Evolutionary conservation across 1,140 invertebrate genomes (phyloP).

Genomic region (Oncopodura yosiiana): DNA sequence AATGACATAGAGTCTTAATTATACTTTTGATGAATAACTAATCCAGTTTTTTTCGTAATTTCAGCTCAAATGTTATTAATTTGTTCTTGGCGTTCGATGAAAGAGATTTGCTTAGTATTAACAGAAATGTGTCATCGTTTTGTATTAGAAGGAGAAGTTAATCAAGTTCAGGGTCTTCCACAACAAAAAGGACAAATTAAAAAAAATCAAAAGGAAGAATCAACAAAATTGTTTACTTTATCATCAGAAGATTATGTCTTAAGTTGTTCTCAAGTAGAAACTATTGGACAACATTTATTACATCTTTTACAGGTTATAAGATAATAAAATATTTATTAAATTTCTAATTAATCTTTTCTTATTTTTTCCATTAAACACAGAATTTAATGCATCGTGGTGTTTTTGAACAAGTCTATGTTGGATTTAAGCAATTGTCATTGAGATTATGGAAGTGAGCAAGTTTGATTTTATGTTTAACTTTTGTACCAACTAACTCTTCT

Average conservation of each 20-base stretch:
- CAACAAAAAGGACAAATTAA: too few relatives aligned
- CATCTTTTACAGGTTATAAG: slow-evolving; percentile 57
- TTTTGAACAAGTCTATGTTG: slow-evolving; percentile 88
- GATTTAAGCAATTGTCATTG: slow-evolving; percentile 66
- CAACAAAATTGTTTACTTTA: too few relatives aligned
- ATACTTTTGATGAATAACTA: too few relatives aligned
- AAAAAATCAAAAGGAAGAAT: too few relatives aligned
- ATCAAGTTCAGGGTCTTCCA: too few relatives aligned
- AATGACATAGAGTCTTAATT: background rate
- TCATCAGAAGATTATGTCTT: slow-evolving; percentile 9
- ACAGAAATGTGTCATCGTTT: slow-evolving; percentile 12
- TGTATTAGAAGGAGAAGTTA: slow-evolving; percentile 21
- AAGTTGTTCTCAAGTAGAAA: slow-evolving; percentile 38
- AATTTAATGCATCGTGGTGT: slow-evolving; percentile 66
- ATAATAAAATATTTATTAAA: too few relatives aligned
- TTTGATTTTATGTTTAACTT: slow-evolving; percentile 30
- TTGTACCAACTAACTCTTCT: slow-evolving; percentile 1
- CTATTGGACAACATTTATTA: slow-evolving; percentile 63
- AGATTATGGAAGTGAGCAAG: slow-evolving; percentile 50
- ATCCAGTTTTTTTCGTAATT: slow-evolving; percentile 42
- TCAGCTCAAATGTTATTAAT: slow-evolving; percentile 78
- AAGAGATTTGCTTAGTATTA: slow-evolving; percentile 46
- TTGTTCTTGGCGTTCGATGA: slow-evolving; percentile 77
- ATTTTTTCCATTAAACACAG: too few relatives aligned
- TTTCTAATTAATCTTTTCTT: too few relatives aligned